Evolutionary conservation across 92 coral and sea anemone species (phyloP).

Genomic region (Zoanthus gigantus): DNA sequence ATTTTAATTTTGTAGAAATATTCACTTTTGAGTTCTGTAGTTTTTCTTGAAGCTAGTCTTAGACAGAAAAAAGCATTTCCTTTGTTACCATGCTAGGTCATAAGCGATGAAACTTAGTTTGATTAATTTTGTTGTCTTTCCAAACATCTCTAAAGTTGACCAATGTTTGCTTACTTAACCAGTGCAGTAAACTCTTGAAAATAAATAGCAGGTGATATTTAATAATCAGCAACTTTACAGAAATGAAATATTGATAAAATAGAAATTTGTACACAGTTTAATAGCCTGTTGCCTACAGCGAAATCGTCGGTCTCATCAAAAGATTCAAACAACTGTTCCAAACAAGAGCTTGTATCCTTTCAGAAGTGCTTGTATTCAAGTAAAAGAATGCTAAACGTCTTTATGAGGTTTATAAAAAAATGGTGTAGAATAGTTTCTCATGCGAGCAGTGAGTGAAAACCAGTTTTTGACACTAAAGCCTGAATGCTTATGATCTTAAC

Average conservation of each 20-base stretch:
- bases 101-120: background rate
- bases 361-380: background rate
- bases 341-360: conserved; percentile 28
- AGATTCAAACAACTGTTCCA: conserved; percentile 7
- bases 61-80: background rate
- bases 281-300: conserved; percentile 40
- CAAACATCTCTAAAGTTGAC: conserved; percentile 30
- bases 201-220: conserved; percentile 45
- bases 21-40: background rate
- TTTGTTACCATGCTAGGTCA: conserved; percentile 24
- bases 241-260: conserved; percentile 38
- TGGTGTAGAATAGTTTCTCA: background rate
- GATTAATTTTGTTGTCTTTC: conserved; percentile 44
- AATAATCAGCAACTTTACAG: conserved; percentile 35
- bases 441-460: background rate
- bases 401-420: background rate
- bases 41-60: background rate
- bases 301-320: conserved; percentile 47
- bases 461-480: conserved; percentile 19
- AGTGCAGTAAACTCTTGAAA: conserved; percentile 36
- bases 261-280: conserved; percentile 37
- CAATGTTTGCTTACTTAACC: conserved; percentile 56
- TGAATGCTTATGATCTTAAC: conserved; percentile 34
- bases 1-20: background rate
- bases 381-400: background rate